A percentile compares a stretch with the other conserved stretches of the same genome.
Evolutionary conservation across 2,113 vertebrate species (phyloP).

Genomic region (Enhydra lutris): DNA sequence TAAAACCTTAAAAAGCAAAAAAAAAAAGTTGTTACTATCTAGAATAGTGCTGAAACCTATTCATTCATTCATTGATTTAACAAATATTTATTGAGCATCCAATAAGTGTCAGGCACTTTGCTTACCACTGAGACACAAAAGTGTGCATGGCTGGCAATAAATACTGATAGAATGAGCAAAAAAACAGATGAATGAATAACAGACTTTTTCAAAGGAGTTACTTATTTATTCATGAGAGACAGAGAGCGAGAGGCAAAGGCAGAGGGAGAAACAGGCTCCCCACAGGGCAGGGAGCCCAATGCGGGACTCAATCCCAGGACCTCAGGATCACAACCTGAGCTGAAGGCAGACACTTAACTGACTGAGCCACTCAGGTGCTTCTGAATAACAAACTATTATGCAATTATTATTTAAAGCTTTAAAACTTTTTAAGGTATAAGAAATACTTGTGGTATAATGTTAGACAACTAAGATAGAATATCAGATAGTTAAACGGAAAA

Average conservation of each 20-base stretch:
- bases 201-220: neutral
- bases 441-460: neutral
- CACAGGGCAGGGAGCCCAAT: neutral
- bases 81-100: neutral
- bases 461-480: neutral
- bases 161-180: neutral
- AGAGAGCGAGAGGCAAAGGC: neutral
- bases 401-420: neutral
- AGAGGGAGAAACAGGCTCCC: neutral
- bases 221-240: neutral
- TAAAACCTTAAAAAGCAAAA: neutral
- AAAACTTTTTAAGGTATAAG: neutral
- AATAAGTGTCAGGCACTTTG: neutral
- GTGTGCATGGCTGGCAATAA: neutral
- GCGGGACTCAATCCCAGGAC: neutral
- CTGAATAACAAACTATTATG: neutral
- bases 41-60: neutral
- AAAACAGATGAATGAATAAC: neutral
- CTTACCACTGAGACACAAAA: neutral
- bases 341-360: neutral
- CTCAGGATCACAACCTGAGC: neutral
- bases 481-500: neutral
- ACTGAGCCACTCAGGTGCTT: neutral
- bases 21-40: neutral
- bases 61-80: neutral